Percentiles rank a stretch among this genome's conserved stretches.
These are phyloP conservation scores for Cetonia aurata DNA, from an alignment of 2,888 invertebrate genomes.

Conservation along the genomic window DNA sequence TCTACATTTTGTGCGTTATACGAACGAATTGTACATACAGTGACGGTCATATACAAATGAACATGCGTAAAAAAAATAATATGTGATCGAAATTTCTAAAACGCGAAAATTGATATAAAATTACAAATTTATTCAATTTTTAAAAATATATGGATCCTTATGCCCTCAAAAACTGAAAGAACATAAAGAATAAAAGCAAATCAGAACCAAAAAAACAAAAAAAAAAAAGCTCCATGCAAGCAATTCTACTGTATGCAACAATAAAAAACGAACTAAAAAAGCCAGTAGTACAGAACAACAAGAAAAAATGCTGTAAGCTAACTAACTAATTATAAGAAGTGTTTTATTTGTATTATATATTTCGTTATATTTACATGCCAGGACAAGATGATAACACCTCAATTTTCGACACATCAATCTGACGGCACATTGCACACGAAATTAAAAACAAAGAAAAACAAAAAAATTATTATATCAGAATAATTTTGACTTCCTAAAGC, in stretches of 20 bases:
- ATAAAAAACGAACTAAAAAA: not conserved
- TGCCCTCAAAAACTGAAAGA: not conserved
- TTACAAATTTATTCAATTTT: no score
- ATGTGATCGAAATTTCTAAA: not conserved
- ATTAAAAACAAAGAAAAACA: not conserved
- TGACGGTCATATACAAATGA: no score
- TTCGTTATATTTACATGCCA: not conserved
- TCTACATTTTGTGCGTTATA: no score
- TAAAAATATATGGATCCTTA: not conserved
- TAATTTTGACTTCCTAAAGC: no score
- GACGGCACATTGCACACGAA: constrained; percentile 43
- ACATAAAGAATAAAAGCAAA: constrained; percentile 3
- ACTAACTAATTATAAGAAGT: not conserved
- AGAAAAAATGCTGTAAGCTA: constrained; percentile 2
- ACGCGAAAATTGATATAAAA: no score
- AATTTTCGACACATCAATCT: not conserved
- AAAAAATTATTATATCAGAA: constrained; percentile 21
- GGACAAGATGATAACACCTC: not conserved
- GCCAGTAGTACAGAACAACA: not conserved
- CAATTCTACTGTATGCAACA: not conserved
- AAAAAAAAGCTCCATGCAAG: constrained; percentile 4
- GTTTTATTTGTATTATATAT: not conserved
- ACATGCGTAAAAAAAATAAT: no score
- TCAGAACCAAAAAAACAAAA: not conserved
- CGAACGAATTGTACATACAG: no score